A percentile compares a stretch with the other conserved stretches of the same genome.
Conservation (phyloP, 2,113 vertebrate genomes). For the Butastur rufipennis region DNA sequence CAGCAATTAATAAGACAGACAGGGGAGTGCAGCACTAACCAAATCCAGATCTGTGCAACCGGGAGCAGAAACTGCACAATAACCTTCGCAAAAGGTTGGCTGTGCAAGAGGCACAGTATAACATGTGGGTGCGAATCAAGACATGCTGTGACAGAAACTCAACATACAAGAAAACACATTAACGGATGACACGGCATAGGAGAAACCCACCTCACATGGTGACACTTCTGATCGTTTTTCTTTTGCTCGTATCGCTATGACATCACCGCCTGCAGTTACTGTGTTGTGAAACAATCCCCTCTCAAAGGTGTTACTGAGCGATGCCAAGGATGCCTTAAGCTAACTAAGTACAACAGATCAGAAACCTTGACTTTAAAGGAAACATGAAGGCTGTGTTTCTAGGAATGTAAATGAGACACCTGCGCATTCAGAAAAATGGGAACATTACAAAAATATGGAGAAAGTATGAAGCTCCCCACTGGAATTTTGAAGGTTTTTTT, state of each 20-base stretch:
- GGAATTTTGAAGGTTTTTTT: neutral
- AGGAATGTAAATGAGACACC: conserved; percentile 55
- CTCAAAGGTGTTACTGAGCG: neutral
- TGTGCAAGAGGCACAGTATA: neutral
- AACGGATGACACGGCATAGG: neutral
- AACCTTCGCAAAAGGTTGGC: neutral
- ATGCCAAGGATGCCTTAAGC: conserved; percentile 46
- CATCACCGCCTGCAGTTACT: neutral
- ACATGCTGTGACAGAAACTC: neutral
- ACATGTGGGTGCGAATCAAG: neutral
- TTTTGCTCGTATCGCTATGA: neutral
- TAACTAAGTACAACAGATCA: conserved; percentile 17
- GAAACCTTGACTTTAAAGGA: conserved; percentile 37
- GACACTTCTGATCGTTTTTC: neutral
- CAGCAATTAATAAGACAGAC: neutral
- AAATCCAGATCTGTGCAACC: neutral
- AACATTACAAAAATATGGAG: neutral
- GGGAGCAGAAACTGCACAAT: neutral
- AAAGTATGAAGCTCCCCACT: neutral
- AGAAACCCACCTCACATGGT: neutral
- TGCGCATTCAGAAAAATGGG: neutral
- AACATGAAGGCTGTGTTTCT: neutral
- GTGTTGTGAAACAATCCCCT: neutral
- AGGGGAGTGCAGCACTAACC: neutral
- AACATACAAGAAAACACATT: neutral